Conservation (phyloP, 2,113 vertebrate species). For the Eira barbara region DNA sequence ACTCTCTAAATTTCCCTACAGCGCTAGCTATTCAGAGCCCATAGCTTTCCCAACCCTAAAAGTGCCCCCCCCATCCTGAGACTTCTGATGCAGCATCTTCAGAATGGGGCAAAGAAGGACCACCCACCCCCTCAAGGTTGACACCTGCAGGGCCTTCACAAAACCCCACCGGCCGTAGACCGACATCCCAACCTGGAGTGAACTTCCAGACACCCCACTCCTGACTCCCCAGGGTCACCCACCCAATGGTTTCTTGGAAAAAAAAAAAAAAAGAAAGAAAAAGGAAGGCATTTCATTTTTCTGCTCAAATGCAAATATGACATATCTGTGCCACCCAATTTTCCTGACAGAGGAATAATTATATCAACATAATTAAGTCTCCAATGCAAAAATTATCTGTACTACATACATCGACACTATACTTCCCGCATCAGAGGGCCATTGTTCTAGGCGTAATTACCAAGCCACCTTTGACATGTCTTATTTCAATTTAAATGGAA, state of each 20-base stretch:
- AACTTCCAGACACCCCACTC: neutral
- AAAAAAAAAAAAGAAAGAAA: neutral
- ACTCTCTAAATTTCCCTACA: neutral
- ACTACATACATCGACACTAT: neutral
- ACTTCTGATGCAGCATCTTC: neutral
- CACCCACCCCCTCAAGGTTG: neutral
- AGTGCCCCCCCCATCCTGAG: neutral
- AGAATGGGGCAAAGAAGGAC: neutral
- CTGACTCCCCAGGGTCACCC: neutral
- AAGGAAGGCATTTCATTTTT: slow-evolving; percentile 41
- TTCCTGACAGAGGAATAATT: slow-evolving; percentile 63
- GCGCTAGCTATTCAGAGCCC: neutral
- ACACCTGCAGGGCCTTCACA: neutral
- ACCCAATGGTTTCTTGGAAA: neutral
- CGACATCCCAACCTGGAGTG: neutral
- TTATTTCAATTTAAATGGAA: slow-evolving; percentile 74
- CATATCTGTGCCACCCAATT: neutral
- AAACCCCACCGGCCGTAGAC: neutral
- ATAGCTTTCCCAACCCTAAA: neutral
- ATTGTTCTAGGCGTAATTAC: neutral
- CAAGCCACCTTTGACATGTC: slow-evolving; percentile 5
- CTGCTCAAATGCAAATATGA: slow-evolving; percentile 42
- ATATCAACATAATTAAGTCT: slow-evolving; percentile 68
- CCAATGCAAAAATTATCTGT: slow-evolving; percentile 46
- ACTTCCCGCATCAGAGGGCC: neutral